These are phyloP conservation scores for Verasper variegatus DNA, from an alignment of 2,113 vertebrate genomes.

Conservation along the genomic window DNA sequence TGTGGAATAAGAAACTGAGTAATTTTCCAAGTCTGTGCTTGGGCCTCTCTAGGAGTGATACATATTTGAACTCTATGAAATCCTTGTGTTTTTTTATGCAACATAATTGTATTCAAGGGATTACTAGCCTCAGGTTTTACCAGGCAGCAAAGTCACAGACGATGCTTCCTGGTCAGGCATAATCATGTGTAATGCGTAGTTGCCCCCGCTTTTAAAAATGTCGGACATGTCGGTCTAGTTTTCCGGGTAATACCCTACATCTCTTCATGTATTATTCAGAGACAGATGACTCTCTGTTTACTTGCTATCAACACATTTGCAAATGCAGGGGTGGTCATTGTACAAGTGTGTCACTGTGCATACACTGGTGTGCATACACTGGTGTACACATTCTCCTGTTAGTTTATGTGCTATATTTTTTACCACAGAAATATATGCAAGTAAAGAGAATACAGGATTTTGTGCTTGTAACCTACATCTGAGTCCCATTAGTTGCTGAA, in stretches of 20 bases:
- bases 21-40: conserved; percentile 26
- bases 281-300: conserved; percentile 15
- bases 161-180: neutral
- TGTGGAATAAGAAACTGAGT: conserved; percentile 39
- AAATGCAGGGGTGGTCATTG: neutral
- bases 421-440: neutral
- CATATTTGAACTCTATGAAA: conserved; percentile 21
- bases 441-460: neutral
- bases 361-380: neutral
- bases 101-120: conserved; percentile 26
- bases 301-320: conserved; percentile 15
- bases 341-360: neutral
- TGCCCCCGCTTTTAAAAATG: conserved; percentile 15
- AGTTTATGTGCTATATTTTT: neutral
- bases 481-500: neutral
- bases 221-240: neutral
- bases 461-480: neutral
- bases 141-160: neutral
- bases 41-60: conserved; percentile 23
- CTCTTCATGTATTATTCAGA: conserved; percentile 38
- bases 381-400: neutral
- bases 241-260: neutral
- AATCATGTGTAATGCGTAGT: neutral
- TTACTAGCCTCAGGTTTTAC: conserved; percentile 16
- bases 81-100: conserved; percentile 46